These are phyloP conservation scores for Mnemiopsis leidyi DNA, from an alignment of 37 sponge, comb jelly and placozoan species.

Conservation along the genomic window DNA sequence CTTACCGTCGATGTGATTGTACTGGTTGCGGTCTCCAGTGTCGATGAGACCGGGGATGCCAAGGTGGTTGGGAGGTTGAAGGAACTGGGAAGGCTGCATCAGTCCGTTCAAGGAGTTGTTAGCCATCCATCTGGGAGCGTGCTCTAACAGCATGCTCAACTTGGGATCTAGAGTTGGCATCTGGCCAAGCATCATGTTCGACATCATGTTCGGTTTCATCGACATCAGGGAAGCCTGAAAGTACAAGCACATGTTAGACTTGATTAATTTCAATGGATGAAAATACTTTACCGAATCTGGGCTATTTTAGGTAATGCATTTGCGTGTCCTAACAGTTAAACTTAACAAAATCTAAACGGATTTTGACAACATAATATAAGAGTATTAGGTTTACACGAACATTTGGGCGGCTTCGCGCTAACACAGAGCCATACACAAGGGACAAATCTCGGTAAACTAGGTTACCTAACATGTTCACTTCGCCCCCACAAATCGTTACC, in stretches of 20 bases:
- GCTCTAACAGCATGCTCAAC: constrained; percentile 18
- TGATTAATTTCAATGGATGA: no score
- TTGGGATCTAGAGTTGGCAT: constrained; percentile 11
- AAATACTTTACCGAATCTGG: no score
- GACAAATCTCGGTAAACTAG: not conserved
- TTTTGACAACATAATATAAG: no score
- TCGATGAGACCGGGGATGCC: not conserved
- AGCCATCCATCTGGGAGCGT: constrained; percentile 22
- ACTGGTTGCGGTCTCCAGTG: constrained; percentile 15
- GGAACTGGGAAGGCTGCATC: not conserved
- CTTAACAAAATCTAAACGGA: no score
- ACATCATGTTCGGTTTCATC: constrained; percentile 31
- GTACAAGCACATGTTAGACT: not conserved
- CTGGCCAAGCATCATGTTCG: constrained; percentile 36
- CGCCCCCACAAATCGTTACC: no score
- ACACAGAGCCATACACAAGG: not conserved
- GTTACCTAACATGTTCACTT: no score
- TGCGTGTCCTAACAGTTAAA: no score
- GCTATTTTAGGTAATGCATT: no score
- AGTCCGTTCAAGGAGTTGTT: constrained; percentile 35
- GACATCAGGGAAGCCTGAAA: constrained; percentile 39
- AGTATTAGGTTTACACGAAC: no score
- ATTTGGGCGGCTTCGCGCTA: not conserved
- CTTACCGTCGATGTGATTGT: not conserved
- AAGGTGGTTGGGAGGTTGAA: not conserved